Evolutionary conservation across 1,140 invertebrate species (phyloP).

Genomic region (Euwallacea fornicatus): DNA sequence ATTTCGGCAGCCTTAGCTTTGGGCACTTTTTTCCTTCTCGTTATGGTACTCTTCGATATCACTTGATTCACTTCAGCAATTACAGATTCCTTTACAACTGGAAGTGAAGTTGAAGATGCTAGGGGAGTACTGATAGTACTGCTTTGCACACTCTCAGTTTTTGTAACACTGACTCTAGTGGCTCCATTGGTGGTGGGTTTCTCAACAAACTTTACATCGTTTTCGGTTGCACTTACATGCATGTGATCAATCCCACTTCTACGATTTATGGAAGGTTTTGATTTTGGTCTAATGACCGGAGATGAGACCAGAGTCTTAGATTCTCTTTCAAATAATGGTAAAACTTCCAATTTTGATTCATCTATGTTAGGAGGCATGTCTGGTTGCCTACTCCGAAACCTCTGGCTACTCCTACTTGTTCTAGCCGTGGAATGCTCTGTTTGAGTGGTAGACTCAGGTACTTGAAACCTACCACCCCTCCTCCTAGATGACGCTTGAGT

Average conservation of each 20-base stretch:
- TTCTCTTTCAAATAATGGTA: constrained; percentile 50
- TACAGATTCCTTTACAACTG: constrained; percentile 46
- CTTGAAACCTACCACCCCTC: not conserved
- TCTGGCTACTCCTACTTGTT: not conserved
- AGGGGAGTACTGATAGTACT: constrained; percentile 14
- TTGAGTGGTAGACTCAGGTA: not conserved
- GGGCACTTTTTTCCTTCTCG: constrained; percentile 38
- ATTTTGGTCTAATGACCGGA: constrained; percentile 13
- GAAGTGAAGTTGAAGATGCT: constrained; percentile 24
- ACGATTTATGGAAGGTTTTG: not conserved
- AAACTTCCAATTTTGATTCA: constrained; percentile 48
- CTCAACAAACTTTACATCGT: constrained; percentile 37
- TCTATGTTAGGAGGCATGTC: constrained; percentile 42
- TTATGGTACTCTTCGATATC: constrained; percentile 45
- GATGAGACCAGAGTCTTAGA: constrained; percentile 30
- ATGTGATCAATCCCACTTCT: constrained; percentile 23
- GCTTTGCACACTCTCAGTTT: constrained; percentile 19
- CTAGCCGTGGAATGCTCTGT: not conserved
- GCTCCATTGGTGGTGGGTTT: constrained; percentile 20
- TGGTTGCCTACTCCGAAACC: constrained; percentile 36
- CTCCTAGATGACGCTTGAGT: not conserved
- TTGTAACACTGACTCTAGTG: constrained; percentile 7
- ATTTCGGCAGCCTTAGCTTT: constrained; percentile 28
- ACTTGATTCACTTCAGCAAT: constrained; percentile 48
- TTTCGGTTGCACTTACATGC: constrained; percentile 41